Conservation (phyloP, 2,113 vertebrate species). For the Puffinus mauretanicus region DNA sequence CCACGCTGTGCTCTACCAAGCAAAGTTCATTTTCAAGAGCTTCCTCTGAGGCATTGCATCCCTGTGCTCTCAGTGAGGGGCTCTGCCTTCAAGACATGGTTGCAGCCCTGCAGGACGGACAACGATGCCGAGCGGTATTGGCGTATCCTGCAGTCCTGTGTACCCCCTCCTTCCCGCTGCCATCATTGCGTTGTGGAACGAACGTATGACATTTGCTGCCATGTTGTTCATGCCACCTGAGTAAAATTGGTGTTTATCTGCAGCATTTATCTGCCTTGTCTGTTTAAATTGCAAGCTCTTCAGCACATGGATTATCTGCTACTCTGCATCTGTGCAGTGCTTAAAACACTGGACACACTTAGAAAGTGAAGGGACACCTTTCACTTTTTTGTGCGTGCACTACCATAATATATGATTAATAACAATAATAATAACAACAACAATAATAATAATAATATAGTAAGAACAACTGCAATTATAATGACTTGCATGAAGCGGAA, state of each 20-base stretch:
- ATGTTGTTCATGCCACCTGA: not conserved
- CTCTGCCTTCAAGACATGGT: not conserved
- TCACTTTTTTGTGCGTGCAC: not conserved
- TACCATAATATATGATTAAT: not conserved
- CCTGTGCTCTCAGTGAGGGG: not conserved
- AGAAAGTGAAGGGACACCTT: not conserved
- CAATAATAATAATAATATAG: not conserved
- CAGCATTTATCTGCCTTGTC: not conserved
- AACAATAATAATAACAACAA: not conserved
- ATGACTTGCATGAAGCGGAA: not conserved
- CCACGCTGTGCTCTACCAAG: not conserved
- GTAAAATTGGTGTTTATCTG: not conserved
- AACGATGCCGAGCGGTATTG: not conserved
- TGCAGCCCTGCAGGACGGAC: not conserved
- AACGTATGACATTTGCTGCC: accelerated
- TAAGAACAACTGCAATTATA: not conserved
- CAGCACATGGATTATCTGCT: not conserved
- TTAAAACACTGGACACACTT: not conserved
- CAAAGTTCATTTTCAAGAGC: not conserved
- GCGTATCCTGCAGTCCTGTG: accelerated
- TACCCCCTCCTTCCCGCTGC: not conserved
- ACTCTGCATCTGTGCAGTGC: not conserved
- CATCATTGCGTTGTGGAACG: not conserved
- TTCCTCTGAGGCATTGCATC: not conserved
- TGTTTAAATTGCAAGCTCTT: not conserved